phyloP scores from a whole-genome alignment of 2,113 vertebrate genomes.

The Echinops telfairi region DNA sequence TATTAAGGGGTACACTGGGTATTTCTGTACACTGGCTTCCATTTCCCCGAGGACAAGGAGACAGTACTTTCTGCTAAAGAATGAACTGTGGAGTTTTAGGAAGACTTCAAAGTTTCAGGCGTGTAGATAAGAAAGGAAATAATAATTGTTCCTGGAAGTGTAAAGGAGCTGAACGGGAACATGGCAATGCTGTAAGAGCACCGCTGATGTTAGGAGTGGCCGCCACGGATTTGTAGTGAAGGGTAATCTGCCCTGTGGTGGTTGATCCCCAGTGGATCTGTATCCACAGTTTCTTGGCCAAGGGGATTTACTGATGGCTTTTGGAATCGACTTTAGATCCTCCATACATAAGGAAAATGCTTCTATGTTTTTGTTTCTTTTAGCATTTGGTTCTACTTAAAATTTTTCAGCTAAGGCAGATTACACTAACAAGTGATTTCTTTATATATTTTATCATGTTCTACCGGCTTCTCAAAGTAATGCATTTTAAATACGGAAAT shows the following conservation, averaged over 20 bases:
- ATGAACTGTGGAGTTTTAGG: neutral
- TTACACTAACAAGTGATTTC: too few relatives aligned
- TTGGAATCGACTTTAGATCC: too few relatives aligned
- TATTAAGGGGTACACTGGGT: neutral
- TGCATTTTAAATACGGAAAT: conserved; percentile 7
- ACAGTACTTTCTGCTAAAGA: neutral
- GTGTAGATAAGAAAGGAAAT: neutral
- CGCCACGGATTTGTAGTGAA: neutral
- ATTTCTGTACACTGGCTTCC: neutral
- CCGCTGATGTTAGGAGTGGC: neutral
- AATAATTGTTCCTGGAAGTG: neutral
- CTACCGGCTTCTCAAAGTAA: neutral
- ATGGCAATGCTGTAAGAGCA: neutral
- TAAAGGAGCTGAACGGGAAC: neutral
- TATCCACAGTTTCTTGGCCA: neutral
- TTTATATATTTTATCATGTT: too few relatives aligned
- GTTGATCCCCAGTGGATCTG: neutral
- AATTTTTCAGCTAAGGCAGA: too few relatives aligned
- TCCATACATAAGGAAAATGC: too few relatives aligned
- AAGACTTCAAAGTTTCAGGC: neutral
- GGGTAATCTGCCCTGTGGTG: too few relatives aligned
- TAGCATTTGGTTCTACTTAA: too few relatives aligned
- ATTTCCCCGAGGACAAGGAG: neutral
- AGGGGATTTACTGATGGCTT: neutral
- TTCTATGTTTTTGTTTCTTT: too few relatives aligned